Conservation (phyloP, 1,140 invertebrate species). For the Temnothorax nylanderi region DNA sequence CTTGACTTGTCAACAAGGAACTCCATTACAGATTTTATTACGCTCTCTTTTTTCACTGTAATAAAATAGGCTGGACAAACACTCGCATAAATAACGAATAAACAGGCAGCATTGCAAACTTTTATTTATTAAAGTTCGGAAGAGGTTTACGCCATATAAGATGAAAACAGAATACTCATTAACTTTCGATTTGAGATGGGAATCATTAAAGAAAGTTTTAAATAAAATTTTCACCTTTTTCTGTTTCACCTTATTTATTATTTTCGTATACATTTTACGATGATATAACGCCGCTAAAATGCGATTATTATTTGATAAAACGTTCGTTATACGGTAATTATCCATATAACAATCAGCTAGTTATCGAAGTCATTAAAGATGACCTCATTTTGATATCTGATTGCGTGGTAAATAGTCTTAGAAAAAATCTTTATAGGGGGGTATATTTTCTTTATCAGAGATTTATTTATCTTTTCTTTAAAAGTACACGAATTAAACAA, state of each 20-base stretch:
- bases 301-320: conserved; percentile 46
- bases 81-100: neutral
- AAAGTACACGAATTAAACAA: neutral
- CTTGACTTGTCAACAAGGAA: conserved; percentile 20
- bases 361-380: conserved; percentile 50
- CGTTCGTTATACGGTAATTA: conserved; percentile 61
- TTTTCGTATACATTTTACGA: neutral
- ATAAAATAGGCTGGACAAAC: conserved; percentile 59
- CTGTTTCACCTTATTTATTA: neutral
- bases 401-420: neutral
- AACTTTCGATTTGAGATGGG: neutral
- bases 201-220: neutral
- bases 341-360: conserved; percentile 4
- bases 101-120: neutral
- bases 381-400: conserved; percentile 4
- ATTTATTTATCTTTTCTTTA: neutral
- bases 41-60: neutral
- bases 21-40: conserved; percentile 35
- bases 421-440: neutral
- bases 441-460: neutral
- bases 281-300: conserved; percentile 36
- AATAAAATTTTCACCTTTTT: neutral
- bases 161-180: neutral
- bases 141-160: neutral
- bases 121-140: neutral